Evolutionary conservation across 2,888 invertebrate genomes (phyloP).

Genomic region (Erpobdella octoculata): DNA sequence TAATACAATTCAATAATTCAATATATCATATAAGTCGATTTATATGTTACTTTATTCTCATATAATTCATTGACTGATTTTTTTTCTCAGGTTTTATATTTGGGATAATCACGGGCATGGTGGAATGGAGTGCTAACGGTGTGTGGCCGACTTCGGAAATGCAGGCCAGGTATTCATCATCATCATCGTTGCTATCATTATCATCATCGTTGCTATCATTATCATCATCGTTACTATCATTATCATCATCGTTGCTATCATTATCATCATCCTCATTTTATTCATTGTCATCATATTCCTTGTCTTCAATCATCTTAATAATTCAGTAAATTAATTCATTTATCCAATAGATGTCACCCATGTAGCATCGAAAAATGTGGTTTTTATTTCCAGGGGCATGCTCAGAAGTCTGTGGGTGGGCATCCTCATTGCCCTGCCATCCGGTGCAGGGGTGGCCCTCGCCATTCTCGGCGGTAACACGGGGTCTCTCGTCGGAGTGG

Average conservation of each 20-base stretch:
- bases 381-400: conserved; percentile 55
- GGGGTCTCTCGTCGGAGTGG: conserved; percentile 71
- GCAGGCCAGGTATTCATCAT: conserved; percentile 36
- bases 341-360: neutral
- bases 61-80: neutral
- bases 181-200: neutral
- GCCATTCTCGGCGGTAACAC: conserved; percentile 71
- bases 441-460: conserved; percentile 70
- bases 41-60: no score
- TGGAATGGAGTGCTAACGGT: conserved; percentile 39
- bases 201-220: neutral
- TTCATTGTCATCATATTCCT: neutral
- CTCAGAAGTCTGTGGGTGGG: conserved; percentile 65
- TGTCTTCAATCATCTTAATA: neutral
- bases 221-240: neutral
- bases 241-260: neutral
- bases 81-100: conserved; percentile 32
- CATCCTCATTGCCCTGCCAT: conserved; percentile 66
- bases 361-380: neutral
- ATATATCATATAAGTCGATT: no score
- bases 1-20: no score
- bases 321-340: neutral
- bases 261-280: neutral
- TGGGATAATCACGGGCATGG: conserved; percentile 38
- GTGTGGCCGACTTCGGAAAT: conserved; percentile 38